Conservation (phyloP, 2,888 invertebrate species). For the Bhutanitis thaidina region DNA sequence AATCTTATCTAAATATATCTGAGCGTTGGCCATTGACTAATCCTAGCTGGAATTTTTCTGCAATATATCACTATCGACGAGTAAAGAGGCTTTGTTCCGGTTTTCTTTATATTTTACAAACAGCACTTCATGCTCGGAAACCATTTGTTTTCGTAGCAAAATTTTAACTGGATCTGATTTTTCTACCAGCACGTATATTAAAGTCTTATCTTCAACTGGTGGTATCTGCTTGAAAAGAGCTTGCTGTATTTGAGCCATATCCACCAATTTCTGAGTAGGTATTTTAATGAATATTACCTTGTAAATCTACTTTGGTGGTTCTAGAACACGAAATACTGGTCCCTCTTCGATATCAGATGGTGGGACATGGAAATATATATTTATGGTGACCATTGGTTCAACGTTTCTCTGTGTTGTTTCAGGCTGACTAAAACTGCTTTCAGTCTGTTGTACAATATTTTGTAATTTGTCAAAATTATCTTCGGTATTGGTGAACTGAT, state of each 20-base stretch:
- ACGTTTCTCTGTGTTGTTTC: not conserved
- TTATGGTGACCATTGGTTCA: slow-evolving; percentile 80
- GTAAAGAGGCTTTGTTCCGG: not conserved
- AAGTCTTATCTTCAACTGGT: slow-evolving; percentile 83
- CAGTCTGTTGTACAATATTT: not conserved
- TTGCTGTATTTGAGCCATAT: slow-evolving; percentile 45
- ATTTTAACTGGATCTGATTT: slow-evolving; percentile 79
- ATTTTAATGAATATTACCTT: slow-evolving; percentile 89
- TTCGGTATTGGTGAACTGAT: not conserved
- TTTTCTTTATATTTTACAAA: slow-evolving; percentile 81
- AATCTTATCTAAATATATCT: not conserved
- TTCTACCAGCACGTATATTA: slow-evolving; percentile 87
- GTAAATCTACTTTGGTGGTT: slow-evolving; percentile 82
- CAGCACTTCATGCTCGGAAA: slow-evolving; percentile 84
- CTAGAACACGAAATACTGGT: slow-evolving; percentile 67
- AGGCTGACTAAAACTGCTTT: not conserved
- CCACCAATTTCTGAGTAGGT: slow-evolving; percentile 80
- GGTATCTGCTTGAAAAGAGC: slow-evolving; percentile 78
- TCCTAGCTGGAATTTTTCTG: slow-evolving; percentile 25
- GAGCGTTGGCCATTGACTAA: slow-evolving; percentile 28
- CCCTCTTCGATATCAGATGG: slow-evolving; percentile 83
- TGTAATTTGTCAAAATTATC: not conserved
- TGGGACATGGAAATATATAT: slow-evolving; percentile 87
- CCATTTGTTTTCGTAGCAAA: slow-evolving; percentile 21
- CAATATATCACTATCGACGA: not conserved